phyloP scores from a whole-genome alignment of 2,888 invertebrate genomes.

The Plagodis pulveraria region DNA sequence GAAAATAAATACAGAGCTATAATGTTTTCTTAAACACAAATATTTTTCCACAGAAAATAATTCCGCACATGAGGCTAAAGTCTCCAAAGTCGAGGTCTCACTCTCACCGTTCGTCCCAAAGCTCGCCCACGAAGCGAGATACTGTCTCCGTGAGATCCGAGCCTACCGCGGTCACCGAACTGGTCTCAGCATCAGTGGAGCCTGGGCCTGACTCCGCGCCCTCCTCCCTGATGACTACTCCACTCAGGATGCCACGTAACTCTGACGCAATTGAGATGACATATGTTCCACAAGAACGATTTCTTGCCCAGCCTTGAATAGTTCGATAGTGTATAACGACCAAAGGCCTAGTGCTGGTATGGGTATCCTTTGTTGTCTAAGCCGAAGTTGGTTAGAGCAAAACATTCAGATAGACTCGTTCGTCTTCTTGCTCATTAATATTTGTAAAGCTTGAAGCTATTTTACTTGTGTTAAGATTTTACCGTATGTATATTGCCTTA shows the following conservation, averaged over 20 bases:
- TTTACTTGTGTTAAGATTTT: too few relatives aligned
- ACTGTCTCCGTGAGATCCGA: conserved; percentile 64
- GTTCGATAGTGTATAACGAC: not conserved
- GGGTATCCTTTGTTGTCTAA: too few relatives aligned
- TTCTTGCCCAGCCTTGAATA: conserved; percentile 16
- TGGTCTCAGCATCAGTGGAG: conserved; percentile 70
- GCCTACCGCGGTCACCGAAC: conserved; percentile 69
- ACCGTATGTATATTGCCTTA: too few relatives aligned
- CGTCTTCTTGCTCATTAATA: too few relatives aligned
- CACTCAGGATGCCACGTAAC: conserved; percentile 42
- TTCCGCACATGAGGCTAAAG: conserved; percentile 59
- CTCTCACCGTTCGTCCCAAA: conserved; percentile 47
- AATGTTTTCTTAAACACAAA: too few relatives aligned
- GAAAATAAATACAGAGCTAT: too few relatives aligned
- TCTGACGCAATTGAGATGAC: conserved; percentile 63
- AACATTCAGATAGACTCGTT: too few relatives aligned
- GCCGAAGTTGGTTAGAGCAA: too few relatives aligned
- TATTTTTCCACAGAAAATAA: conserved; percentile 63
- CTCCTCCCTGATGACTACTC: conserved; percentile 60
- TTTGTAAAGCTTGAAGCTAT: too few relatives aligned
- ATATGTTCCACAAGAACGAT: conserved; percentile 47
- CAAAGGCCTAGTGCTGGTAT: too few relatives aligned
- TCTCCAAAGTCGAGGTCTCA: conserved; percentile 42
- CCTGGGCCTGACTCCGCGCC: conserved; percentile 63
- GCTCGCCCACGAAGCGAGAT: conserved; percentile 63